A percentile compares a stretch with the other conserved stretches of the same genome.
Evolutionary conservation across 2,888 invertebrate genomes (phyloP).

Genomic region (Torymus aiolomorphi): DNA sequence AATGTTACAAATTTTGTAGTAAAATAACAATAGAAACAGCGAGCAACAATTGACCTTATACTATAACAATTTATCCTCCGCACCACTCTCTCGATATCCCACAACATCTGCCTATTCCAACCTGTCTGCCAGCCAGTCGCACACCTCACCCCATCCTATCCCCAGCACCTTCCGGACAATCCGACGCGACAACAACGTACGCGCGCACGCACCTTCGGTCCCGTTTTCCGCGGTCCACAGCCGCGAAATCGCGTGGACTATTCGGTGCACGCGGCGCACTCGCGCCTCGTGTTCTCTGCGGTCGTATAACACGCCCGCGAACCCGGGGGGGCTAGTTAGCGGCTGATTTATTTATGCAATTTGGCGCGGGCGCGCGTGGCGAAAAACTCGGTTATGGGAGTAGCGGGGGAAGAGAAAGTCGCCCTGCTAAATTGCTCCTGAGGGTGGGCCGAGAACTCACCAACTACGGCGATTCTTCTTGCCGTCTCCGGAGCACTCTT

Average conservation of each 20-base stretch:
- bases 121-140: no score
- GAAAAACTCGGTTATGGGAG: not conserved
- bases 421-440: constrained; percentile 60
- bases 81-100: no score
- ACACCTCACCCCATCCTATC: no score
- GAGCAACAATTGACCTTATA: no score
- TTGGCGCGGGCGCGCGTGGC: constrained; percentile 54
- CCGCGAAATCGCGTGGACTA: constrained; percentile 49
- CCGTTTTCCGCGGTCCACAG: not conserved
- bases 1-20: no score
- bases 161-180: no score
- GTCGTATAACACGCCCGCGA: constrained; percentile 37
- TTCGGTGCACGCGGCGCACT: constrained; percentile 21
- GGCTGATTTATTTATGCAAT: constrained; percentile 68
- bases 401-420: constrained; percentile 52
- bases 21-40: no score
- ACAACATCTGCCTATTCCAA: no score
- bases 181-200: no score
- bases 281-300: not conserved
- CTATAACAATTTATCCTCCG: no score
- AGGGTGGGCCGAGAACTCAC: constrained; percentile 42
- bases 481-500: constrained; percentile 33
- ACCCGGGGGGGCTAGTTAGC: constrained; percentile 59
- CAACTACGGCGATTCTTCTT: constrained; percentile 46
- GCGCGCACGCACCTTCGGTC: not conserved